Evolutionary conservation across 2,888 invertebrate species (phyloP).

Genomic region (Perithous albicinctus): DNA sequence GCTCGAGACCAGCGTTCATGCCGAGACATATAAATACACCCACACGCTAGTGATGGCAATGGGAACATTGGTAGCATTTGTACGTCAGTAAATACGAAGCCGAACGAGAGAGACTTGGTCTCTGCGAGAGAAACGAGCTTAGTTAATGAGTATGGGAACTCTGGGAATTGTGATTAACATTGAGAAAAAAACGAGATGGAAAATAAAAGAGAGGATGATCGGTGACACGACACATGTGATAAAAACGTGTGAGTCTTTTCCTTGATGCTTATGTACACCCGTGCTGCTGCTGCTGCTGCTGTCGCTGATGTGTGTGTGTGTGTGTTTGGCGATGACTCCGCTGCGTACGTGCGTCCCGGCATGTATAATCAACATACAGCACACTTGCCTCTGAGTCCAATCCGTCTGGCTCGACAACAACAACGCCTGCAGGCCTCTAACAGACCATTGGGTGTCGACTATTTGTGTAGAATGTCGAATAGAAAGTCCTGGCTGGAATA

Average conservation of each 20-base stretch:
- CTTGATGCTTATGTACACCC: slow-evolving; percentile 16
- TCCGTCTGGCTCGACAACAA: slow-evolving; percentile 31
- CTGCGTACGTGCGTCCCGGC: slow-evolving; percentile 56
- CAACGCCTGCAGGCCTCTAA: slow-evolving; percentile 1
- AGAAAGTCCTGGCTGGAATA: background rate
- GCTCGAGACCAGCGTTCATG: slow-evolving; percentile 50
- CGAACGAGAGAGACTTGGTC: slow-evolving; percentile 21
- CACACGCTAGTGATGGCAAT: slow-evolving; percentile 51
- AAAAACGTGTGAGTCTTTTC: slow-evolving; percentile 31
- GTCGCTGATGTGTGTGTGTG: too few species aligned
- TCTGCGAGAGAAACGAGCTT: slow-evolving; percentile 4
- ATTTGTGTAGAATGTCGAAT: slow-evolving; percentile 12
- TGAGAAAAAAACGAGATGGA: background rate
- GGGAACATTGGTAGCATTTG: slow-evolving; percentile 47
- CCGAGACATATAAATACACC: slow-evolving; percentile 70
- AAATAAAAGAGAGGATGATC: background rate
- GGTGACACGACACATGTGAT: background rate
- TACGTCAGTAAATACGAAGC: slow-evolving; percentile 60
- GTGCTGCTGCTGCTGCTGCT: slow-evolving; percentile 1
- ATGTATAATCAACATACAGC: slow-evolving; percentile 24
- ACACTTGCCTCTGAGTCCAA: background rate
- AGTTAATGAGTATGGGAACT: background rate
- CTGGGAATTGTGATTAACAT: background rate
- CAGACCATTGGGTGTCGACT: slow-evolving; percentile 1
- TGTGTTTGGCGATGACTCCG: slow-evolving; percentile 22